Evolutionary conservation across 2,113 vertebrate genomes (phyloP), one percentile per base, ranked within the genome.

Genomic region (Rhinolophus ferrumequinum): DNA sequence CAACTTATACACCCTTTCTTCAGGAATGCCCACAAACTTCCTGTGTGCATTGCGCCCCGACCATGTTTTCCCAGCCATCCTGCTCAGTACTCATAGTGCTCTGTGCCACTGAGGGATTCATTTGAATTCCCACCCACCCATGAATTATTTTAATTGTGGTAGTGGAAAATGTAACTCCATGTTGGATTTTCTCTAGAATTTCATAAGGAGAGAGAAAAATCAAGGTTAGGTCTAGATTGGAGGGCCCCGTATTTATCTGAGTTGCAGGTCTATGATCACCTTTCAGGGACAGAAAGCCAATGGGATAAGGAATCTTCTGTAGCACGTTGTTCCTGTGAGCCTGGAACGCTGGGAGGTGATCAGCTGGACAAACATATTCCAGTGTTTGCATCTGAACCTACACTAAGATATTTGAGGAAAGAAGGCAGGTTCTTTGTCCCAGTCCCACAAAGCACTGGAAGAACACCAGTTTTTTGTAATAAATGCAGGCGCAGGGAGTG

Each of bases 91-190:
- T 6, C 4, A 30, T 16, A 41, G 26, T 18, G 30, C 24, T 56
- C 54, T 69, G 16, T 67, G 18, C 2, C 6, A 21, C 7, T 9
- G 5, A 33, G 6, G 1, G 1, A 0, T 18, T 50, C 22, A n/a
- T 10, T 30, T 87, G 41, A 41, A n/a, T 19, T 26, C 18, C 80
- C 6, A 9, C 3, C 24, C n/a, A 56, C 33, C 41, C 56, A n/a
- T 35, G 50, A 28, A 10, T 35, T 67, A 15, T 47, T 56, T 44
- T 77, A 54, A 58, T 50, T 60, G 35, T 35, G 52, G 14, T 16
- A 69, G 30, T 21, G 6, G 18, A 28, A 26, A 64, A 30, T 10
- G 73, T 28, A 28, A 30, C 28, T 22, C 14, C 52, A 38, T 8
- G 16, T 14, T 47, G 21, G 35, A 21, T 66, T n/a, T 41, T 19